Evolutionary conservation across 23 tunicate species (phyloP).

Genomic region (Styela plicata): DNA sequence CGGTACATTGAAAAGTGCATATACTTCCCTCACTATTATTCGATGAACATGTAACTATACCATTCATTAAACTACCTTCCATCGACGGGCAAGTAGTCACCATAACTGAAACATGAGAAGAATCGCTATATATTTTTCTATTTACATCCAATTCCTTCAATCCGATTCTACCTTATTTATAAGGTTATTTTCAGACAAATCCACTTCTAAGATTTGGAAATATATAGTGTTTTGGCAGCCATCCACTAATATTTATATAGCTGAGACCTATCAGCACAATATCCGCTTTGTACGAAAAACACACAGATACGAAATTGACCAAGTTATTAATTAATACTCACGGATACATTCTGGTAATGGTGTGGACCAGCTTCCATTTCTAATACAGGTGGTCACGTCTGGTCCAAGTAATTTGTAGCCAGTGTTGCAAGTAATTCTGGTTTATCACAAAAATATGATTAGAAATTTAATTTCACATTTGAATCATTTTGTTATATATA

Average conservation of each 20-base stretch:
- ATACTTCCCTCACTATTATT: conserved; percentile 33
- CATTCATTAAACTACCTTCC: conserved; percentile 1
- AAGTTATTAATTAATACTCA: neutral
- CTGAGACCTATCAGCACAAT: too few species aligned
- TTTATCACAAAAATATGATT: too few species aligned
- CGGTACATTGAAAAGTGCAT: conserved; percentile 13
- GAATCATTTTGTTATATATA: too few species aligned
- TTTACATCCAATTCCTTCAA: too few species aligned
- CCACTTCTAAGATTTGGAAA: too few species aligned
- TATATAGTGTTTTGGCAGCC: too few species aligned
- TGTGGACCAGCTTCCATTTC: neutral
- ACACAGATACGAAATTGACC: neutral
- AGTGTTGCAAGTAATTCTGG: conserved; percentile 15
- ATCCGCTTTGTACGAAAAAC: too few species aligned
- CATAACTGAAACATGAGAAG: neutral
- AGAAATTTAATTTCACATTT: too few species aligned
- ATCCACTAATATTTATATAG: too few species aligned
- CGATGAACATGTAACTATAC: conserved; percentile 14
- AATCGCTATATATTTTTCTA: too few species aligned
- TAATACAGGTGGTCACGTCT: conserved; percentile 3
- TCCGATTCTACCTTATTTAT: too few species aligned
- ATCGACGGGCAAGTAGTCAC: neutral
- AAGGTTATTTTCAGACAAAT: too few species aligned
- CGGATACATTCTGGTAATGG: neutral
- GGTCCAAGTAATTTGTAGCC: conserved; percentile 19